phyloP scores from a whole-genome alignment of 2,888 invertebrate species.

The Pristionchus mayeri region DNA sequence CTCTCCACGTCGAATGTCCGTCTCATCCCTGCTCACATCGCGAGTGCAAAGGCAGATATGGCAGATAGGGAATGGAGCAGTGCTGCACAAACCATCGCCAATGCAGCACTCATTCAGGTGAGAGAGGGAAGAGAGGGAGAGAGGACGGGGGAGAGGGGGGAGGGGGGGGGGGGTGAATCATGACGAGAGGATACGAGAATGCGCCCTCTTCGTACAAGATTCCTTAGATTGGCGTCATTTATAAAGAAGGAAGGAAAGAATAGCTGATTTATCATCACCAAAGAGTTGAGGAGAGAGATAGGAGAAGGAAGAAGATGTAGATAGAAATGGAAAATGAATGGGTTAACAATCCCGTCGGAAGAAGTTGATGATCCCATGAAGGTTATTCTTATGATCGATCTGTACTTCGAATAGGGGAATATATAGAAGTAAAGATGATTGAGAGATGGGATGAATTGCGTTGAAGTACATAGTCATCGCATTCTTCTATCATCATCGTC shows the following conservation, averaged over 20 bases:
- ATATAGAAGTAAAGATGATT: slow-evolving; percentile 16
- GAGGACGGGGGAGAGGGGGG: no score
- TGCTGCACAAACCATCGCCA: not conserved
- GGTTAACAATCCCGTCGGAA: not conserved
- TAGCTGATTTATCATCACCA: not conserved
- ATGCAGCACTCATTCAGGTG: slow-evolving; percentile 25
- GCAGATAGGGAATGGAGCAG: slow-evolving; percentile 41
- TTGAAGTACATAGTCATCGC: not conserved
- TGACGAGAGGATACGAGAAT: no score
- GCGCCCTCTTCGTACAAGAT: not conserved
- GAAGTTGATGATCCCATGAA: not conserved
- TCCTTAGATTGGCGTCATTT: not conserved
- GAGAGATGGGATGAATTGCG: slow-evolving; percentile 8
- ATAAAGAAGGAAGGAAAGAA: not conserved
- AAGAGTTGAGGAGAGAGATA: not conserved
- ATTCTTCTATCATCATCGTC: not conserved
- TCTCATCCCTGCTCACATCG: slow-evolving; percentile 41
- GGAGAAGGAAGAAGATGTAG: not conserved
- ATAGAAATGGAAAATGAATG: not conserved
- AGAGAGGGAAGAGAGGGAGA: not conserved
- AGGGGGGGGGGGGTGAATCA: not conserved
- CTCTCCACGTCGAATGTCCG: slow-evolving; percentile 25
- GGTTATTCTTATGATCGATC: not conserved
- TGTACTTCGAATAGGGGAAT: not conserved
- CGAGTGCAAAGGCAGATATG: not conserved